Percentiles rank a stretch among this genome's conserved stretches.
These are phyloP conservation scores for Hydrozoanthus tunicans DNA, from an alignment of 64 coral and sea anemone genomes.

Conservation along the genomic window DNA sequence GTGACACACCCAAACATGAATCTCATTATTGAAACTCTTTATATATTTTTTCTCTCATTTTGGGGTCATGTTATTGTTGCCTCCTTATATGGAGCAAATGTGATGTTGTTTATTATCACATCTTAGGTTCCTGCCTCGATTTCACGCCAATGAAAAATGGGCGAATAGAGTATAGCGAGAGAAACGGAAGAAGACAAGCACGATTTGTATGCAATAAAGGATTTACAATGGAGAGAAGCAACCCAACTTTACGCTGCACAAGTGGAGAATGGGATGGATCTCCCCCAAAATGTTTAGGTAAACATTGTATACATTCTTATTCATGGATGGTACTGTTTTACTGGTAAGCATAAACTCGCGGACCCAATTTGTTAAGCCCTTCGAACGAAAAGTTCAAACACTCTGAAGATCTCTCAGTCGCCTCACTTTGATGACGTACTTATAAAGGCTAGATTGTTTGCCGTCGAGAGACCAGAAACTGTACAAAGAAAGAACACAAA, in stretches of 20 bases:
- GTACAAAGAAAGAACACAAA: too few relatives aligned
- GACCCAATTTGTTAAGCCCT: too few relatives aligned
- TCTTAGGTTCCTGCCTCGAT: background rate
- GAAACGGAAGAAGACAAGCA: background rate
- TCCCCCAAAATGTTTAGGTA: background rate
- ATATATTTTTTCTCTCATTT: background rate
- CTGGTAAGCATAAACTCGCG: too few relatives aligned
- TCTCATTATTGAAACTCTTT: too few relatives aligned
- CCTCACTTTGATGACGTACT: too few relatives aligned
- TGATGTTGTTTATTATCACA: background rate
- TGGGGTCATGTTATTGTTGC: background rate
- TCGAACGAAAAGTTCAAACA: too few relatives aligned
- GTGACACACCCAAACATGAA: too few relatives aligned
- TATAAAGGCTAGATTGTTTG: too few relatives aligned
- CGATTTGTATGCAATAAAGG: slow-evolving; percentile 18
- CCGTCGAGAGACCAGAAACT: too few relatives aligned
- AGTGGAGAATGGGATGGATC: background rate
- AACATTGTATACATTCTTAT: background rate
- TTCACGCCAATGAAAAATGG: background rate
- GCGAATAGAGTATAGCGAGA: background rate
- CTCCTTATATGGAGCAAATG: too few relatives aligned
- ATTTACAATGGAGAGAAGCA: background rate
- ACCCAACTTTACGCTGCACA: background rate
- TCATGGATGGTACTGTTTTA: too few relatives aligned
- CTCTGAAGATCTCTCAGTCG: too few relatives aligned